phyloP scores from a whole-genome alignment of 2,113 vertebrate species.

The Labeo catla region DNA sequence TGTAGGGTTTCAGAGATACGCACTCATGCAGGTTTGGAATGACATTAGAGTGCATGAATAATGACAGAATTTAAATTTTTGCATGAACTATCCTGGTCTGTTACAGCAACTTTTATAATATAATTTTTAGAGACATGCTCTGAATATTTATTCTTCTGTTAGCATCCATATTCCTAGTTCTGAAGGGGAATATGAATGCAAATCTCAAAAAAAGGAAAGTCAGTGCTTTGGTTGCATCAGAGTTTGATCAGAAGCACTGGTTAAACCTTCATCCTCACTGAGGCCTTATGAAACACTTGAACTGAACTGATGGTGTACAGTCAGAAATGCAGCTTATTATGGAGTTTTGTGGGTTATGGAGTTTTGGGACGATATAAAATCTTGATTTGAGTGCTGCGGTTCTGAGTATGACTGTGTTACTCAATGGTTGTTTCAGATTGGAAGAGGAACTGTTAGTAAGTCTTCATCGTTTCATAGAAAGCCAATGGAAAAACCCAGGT shows the following conservation, averaged over 20 bases:
- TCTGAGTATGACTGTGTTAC: neutral
- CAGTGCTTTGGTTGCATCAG: neutral
- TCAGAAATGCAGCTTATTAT: neutral
- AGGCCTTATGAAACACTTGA: neutral
- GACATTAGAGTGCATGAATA: neutral
- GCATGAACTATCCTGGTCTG: too few species aligned
- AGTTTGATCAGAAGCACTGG: neutral
- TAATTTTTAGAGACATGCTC: neutral
- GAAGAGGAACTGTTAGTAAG: neutral
- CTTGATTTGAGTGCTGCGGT: neutral
- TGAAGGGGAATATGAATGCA: neutral
- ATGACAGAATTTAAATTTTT: neutral
- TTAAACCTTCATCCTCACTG: neutral
- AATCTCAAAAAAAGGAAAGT: neutral
- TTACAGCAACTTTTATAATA: too few species aligned
- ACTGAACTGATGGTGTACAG: neutral
- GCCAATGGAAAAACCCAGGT: constrained; percentile 25
- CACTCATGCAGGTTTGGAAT: neutral
- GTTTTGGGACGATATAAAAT: neutral
- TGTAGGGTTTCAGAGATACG: too few species aligned
- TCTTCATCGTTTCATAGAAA: constrained; percentile 26
- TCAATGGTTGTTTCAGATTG: neutral
- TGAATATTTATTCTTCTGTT: neutral
- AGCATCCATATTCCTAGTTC: neutral
- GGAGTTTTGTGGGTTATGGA: neutral